Evolutionary conservation across 2,888 invertebrate species (phyloP).

Genomic region (Melanostoma mellinum): DNA sequence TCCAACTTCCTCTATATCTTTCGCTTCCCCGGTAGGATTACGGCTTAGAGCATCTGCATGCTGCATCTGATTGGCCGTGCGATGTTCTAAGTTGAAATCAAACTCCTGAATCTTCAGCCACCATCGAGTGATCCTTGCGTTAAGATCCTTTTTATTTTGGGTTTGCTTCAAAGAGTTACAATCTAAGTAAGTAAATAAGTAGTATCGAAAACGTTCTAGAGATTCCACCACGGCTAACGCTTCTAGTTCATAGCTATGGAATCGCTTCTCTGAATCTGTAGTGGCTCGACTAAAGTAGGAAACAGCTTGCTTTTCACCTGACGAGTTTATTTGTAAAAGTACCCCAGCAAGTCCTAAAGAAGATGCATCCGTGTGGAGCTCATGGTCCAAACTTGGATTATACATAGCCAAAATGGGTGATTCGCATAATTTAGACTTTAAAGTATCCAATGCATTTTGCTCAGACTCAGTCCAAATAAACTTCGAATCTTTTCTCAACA

Average conservation of each 20-base stretch:
- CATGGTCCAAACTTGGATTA: conserved; percentile 33
- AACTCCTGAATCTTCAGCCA: conserved; percentile 25
- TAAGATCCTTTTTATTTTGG: conserved; percentile 40
- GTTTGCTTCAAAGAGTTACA: conserved; percentile 30
- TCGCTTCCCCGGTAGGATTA: conserved; percentile 20
- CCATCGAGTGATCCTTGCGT: conserved; percentile 22
- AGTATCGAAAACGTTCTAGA: conserved; percentile 67
- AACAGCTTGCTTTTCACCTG: conserved; percentile 14
- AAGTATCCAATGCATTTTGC: conserved; percentile 2
- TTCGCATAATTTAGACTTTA: conserved; percentile 11
- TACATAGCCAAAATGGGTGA: conserved; percentile 19
- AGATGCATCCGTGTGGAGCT: conserved; percentile 53
- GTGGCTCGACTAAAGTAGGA: conserved; percentile 47
- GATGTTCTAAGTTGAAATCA: conserved; percentile 62
- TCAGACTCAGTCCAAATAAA: background rate
- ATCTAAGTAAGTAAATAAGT: conserved; percentile 38
- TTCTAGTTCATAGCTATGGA: conserved; percentile 46
- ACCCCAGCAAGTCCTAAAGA: conserved; percentile 34
- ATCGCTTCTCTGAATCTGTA: conserved; percentile 13
- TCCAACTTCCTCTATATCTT: conserved; percentile 23
- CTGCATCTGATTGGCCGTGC: conserved; percentile 45
- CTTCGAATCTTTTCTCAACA: background rate
- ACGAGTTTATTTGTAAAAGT: conserved; percentile 20
- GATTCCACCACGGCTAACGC: conserved; percentile 51
- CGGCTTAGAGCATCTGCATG: conserved; percentile 57